Percentiles rank a stretch among this genome's conserved stretches.
phyloP scores from a whole-genome alignment of 2,888 invertebrate species.

The Merodon equestris region DNA sequence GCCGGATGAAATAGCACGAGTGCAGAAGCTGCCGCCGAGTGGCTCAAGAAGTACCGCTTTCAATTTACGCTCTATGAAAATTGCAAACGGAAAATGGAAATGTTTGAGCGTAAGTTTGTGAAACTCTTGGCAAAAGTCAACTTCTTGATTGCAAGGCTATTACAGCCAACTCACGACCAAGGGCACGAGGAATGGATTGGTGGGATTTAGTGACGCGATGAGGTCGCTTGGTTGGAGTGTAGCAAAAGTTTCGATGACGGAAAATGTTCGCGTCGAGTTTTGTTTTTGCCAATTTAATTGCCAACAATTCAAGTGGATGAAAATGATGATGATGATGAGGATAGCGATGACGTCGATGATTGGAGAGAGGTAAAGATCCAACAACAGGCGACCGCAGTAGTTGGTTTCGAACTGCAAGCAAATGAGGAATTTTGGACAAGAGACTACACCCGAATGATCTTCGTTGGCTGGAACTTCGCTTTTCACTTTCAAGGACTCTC shows the following conservation, averaged over 20 bases:
- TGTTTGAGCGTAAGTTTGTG: constrained; percentile 42
- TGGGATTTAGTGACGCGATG: neutral
- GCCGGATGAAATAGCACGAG: constrained; percentile 3
- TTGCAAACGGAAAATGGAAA: constrained; percentile 11
- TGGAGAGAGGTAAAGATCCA: too few relatives aligned
- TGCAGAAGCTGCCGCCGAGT: neutral
- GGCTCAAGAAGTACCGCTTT: constrained; percentile 31
- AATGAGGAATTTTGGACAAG: too few relatives aligned
- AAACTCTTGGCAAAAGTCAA: constrained; percentile 39
- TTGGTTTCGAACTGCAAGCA: too few relatives aligned
- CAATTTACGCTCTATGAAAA: constrained; percentile 28
- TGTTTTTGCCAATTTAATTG: constrained; percentile 54
- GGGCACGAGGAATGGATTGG: constrained; percentile 18
- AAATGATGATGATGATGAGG: constrained; percentile 32
- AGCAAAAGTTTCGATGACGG: constrained; percentile 53
- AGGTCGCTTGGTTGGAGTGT: constrained; percentile 23
- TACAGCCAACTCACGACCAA: constrained; percentile 19
- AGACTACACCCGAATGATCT: neutral
- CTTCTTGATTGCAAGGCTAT: constrained; percentile 61
- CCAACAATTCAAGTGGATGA: constrained; percentile 63
- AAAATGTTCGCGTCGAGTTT: constrained; percentile 46
- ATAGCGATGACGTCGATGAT: constrained; percentile 2
- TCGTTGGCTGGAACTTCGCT: too few relatives aligned
- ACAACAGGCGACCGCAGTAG: too few relatives aligned
- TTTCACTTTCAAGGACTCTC: too few relatives aligned